Evolutionary conservation across 2,888 invertebrate genomes (phyloP).

Genomic region (Anthrax anthrax): DNA sequence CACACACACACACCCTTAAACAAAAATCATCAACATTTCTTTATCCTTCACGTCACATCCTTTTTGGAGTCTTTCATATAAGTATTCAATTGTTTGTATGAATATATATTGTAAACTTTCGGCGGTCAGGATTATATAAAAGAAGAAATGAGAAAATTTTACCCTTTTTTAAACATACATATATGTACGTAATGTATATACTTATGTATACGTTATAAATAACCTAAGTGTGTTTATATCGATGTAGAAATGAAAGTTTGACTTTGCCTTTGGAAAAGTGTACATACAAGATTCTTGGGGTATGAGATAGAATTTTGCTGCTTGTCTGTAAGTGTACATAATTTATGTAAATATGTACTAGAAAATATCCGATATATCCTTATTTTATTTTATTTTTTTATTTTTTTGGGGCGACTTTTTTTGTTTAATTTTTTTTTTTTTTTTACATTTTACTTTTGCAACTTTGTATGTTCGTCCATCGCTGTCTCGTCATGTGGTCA

Average conservation of each 20-base stretch:
- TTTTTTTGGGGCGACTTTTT: too few relatives aligned
- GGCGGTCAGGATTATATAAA: not conserved
- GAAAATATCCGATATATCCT: slow-evolving; percentile 4
- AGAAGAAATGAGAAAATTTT: not conserved
- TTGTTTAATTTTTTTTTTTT: too few relatives aligned
- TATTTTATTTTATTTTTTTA: not conserved
- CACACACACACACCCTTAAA: too few relatives aligned
- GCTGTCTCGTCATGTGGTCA: slow-evolving; percentile 8
- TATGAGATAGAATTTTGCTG: not conserved
- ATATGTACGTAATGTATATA: too few relatives aligned
- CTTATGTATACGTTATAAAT: too few relatives aligned
- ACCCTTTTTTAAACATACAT: not conserved
- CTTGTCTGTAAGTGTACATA: slow-evolving; percentile 10
- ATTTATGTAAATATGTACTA: slow-evolving; percentile 11
- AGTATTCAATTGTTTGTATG: not conserved
- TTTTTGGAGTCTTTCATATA: too few relatives aligned
- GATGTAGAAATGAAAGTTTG: too few relatives aligned
- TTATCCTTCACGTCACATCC: too few relatives aligned
- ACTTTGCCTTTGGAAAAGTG: too few relatives aligned
- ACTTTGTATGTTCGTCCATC: slow-evolving; percentile 3
- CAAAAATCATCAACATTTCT: too few relatives aligned
- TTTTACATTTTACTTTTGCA: not conserved
- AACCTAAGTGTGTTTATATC: too few relatives aligned
- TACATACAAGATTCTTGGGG: too few relatives aligned
- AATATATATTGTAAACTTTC: not conserved